These are phyloP conservation scores for Silurus lanzhouensis DNA, from an alignment of 2,797 vertebrate species.

Conservation along the genomic window DNA sequence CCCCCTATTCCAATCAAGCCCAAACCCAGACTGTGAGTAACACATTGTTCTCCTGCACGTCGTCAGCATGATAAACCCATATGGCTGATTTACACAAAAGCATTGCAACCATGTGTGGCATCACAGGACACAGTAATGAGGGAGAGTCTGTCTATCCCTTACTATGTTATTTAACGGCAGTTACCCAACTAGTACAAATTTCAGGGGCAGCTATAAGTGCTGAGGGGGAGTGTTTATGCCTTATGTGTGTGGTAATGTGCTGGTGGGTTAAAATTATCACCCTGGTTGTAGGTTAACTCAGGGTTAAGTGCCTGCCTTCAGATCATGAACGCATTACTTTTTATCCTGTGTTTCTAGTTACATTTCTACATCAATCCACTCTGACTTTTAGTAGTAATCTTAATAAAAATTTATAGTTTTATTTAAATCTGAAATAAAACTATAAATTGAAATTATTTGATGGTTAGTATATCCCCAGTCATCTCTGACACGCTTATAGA, in stretches of 20 bases:
- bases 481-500: not conserved
- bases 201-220: slow-evolving; percentile 3
- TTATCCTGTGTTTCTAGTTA: not conserved
- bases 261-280: not conserved
- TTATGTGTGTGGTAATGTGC: not conserved
- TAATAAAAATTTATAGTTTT: not conserved
- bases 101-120: slow-evolving; percentile 5
- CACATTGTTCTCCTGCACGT: slow-evolving; percentile 26
- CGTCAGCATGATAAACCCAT: not conserved
- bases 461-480: no score
- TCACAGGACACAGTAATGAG: not conserved
- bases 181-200: not conserved
- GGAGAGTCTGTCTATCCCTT: not conserved
- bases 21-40: slow-evolving; percentile 97
- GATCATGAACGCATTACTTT: not conserved
- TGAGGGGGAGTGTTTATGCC: not conserved
- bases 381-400: no score
- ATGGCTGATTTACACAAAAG: slow-evolving; percentile 11
- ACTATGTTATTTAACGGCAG: not conserved
- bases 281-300: not conserved
- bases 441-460: not conserved
- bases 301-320: not conserved
- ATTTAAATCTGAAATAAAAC: not conserved
- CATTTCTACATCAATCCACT: not conserved
- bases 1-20: slow-evolving; percentile 91